Base-by-base conservation (phyloP, 1,140 invertebrate species). In the Drosophila quadrilineata region DNA sequence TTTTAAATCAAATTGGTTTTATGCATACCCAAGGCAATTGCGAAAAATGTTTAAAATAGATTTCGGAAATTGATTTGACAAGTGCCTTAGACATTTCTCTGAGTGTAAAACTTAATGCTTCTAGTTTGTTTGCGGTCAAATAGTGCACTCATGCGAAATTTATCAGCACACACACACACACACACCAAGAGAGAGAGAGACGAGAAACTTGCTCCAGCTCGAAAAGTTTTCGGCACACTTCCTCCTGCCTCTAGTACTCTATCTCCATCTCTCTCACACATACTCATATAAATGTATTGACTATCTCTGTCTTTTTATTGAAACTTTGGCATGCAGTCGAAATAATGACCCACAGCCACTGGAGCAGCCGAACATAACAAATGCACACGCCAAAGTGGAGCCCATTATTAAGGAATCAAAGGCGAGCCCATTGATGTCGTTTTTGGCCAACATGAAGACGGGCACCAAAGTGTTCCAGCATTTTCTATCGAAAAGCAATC, bases 391-490 rank as follows among this genome's bases (percentile, higher is more conserved):
- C 22, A 86, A 90, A 70, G 88, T 88, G 58, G 89, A 90, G 58
- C 71, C 74, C 64, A 70, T 86, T 63, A 72, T 84, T 41, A 91
- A 91, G 64, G 89, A 89, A 52, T 90, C 89, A 26, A 93, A 92
- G 75, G 85, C 92, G 22, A 92, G 92, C 60, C 92, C 92, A 65
- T 90, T 93, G 67, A 91, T 91, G 76, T 91, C 92, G 62, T 92
- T 93, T 50, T 71, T 93, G 56, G 91, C 90, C 54, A 92, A 91
- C 75, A 90, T 93, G 56, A 92, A 93, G 76, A 92, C 91, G 24
- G 92, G 92, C 24, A 92, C 92, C 26, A 90, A 92, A 60, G 92
- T 93, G n/a, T 93, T 93, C 80, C 92, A 93, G 58, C 92, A 93
- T 74, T 93, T 93, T 64, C 89, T 93, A 36, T 91, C 91, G 3